These are phyloP conservation scores for Cinara cedri DNA, from an alignment of 2,888 invertebrate species.

Conservation along the genomic window DNA sequence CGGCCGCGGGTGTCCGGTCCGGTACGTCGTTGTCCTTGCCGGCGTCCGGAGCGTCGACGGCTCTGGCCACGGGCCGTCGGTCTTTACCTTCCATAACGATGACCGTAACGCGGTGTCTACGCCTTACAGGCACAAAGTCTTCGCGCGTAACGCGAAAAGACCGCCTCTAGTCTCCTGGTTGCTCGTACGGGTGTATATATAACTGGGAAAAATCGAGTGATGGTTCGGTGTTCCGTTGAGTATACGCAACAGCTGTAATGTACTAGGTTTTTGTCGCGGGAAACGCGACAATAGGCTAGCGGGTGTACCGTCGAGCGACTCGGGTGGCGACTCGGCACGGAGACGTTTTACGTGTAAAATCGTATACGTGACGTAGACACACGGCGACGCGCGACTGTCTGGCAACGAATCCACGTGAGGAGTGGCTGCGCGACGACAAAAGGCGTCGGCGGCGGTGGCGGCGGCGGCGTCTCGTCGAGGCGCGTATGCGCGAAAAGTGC, in stretches of 20 bases:
- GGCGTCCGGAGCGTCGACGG: neutral
- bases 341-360: too few relatives aligned
- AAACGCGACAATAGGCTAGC: too few relatives aligned
- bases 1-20: neutral
- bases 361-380: neutral
- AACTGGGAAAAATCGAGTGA: too few relatives aligned
- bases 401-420: slow-evolving; percentile 62
- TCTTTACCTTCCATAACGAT: too few relatives aligned
- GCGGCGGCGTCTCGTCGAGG: neutral
- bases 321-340: neutral
- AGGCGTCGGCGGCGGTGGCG: slow-evolving; percentile 61
- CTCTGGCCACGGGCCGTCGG: neutral
- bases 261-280: too few relatives aligned
- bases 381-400: slow-evolving; percentile 60
- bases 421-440: slow-evolving; percentile 61
- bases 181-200: too few relatives aligned
- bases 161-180: neutral
- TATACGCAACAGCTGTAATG: too few relatives aligned
- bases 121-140: too few relatives aligned
- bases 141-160: too few relatives aligned
- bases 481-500: slow-evolving; percentile 34
- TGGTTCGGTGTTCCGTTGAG: too few relatives aligned
- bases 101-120: neutral
- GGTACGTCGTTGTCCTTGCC: neutral
- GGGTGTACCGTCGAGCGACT: neutral